Evolutionary conservation across 2,113 vertebrate species (phyloP).

Genomic region (Anguilla rostrata): DNA sequence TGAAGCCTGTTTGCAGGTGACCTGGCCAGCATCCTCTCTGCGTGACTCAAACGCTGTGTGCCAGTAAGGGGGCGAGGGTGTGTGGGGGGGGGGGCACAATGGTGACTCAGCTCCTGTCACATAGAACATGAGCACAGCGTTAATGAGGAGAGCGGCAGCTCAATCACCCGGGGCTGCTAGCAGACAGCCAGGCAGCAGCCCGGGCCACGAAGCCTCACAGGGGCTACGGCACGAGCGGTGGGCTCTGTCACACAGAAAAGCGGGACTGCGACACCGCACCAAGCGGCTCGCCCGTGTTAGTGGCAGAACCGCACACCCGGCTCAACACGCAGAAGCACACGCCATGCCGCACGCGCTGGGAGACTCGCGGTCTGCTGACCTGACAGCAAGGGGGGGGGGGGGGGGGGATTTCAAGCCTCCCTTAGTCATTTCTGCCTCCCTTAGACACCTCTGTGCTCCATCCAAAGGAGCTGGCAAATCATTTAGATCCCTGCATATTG

Average conservation of each 20-base stretch:
- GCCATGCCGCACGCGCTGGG: no score
- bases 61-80: not conserved
- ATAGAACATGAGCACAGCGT: not conserved
- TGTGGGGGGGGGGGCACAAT: no score
- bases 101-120: not conserved
- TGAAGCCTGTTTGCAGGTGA: no score
- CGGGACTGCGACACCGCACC: not conserved
- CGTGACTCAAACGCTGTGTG: no score
- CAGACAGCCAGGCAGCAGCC: no score
- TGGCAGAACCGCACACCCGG: no score
- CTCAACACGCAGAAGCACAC: no score
- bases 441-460: not conserved
- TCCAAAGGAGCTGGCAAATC: conserved; percentile 26
- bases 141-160: not conserved
- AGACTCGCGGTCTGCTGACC: no score
- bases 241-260: not conserved
- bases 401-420: not conserved
- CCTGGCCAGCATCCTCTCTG: no score
- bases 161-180: not conserved
- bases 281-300: no score
- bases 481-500: conserved; percentile 47
- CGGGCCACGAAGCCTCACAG: no score
- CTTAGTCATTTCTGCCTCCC: no score
- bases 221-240: not conserved
- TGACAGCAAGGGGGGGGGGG: not conserved